A percentile compares a stretch with the other conserved stretches of the same genome.
These are phyloP conservation scores for Amphimedon queenslandica DNA, from an alignment of 37 sponge, comb jelly and placozoan genomes.

Conservation along the genomic window DNA sequence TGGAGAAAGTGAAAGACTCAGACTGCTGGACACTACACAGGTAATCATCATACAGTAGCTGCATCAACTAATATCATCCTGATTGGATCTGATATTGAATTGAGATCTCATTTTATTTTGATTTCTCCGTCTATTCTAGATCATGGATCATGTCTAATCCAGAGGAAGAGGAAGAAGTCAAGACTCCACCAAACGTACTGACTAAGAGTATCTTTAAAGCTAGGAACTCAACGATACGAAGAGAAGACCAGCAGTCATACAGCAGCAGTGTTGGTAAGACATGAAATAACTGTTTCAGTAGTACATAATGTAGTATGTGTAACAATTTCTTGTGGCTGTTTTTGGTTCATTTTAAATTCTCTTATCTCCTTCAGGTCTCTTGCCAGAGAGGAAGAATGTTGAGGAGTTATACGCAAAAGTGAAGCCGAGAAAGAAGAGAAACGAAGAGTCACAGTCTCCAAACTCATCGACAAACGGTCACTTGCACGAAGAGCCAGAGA, in stretches of 20 bases:
- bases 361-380: constrained; percentile 16
- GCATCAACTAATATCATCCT: neutral
- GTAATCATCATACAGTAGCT: constrained; percentile 18
- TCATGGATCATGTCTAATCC: constrained; percentile 1
- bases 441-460: no score
- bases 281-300: neutral
- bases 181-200: neutral
- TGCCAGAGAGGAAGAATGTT: constrained; percentile 45
- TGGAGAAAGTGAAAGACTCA: constrained; percentile 81
- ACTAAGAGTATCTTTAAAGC: neutral
- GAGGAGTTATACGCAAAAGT: constrained; percentile 67
- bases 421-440: constrained; percentile 10
- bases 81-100: no score
- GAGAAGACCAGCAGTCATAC: constrained; percentile 38
- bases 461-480: neutral
- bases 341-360: neutral
- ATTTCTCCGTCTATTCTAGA: neutral
- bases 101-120: neutral
- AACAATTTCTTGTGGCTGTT: neutral
- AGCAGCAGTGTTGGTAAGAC: constrained; percentile 21
- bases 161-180: neutral
- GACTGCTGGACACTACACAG: constrained; percentile 89
- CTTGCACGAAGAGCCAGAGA: neutral
- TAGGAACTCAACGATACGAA: constrained; percentile 16
- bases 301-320: neutral